Base-by-base conservation (phyloP, 2,113 vertebrate species). In the Mesocricetus auratus region DNA sequence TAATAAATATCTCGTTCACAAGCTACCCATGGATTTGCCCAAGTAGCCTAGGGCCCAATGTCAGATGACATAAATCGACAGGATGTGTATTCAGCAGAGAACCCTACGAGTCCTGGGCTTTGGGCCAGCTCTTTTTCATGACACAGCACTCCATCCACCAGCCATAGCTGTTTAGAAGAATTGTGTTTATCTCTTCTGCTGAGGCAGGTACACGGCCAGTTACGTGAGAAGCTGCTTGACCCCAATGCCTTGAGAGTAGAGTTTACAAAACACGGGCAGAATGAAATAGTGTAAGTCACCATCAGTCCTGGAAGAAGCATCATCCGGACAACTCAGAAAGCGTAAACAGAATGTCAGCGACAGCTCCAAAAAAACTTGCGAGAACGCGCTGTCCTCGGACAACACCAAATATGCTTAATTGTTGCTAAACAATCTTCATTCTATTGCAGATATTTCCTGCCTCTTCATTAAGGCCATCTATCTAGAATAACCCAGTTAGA, bases 141-240 rank as follows among this genome's bases (percentile, higher is more conserved):
- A 12, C 29, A 3, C 0, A 1, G 47, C 0, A 1, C 33, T 10
- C 7, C 10, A 9, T 10, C 7, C 10, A 9, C 13, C 24, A 56
- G 33, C 50, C 9, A 29, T 10, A 33, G 45, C 13, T 1, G 24
- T 53, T 42, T 16, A 60, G 90, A 58, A 71, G 74, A 31, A 36
- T 15, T 90, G 60, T 5, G 56, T 50, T 77, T 31, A 12, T 9
- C 39, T 26, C 78, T 78, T 60, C 12, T 45, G 89, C 45, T 60
- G 68, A 47, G 78, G 19, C 39, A 69, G 73, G 68, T 19, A 3
- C 0, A 2, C n/a, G 1, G 1, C 39, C 21, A 2, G 2, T 33
- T 1, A 10, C 0, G 2, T 16, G 31, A 36, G 7, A 39, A 50
- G 17, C 17, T 15, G 1, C 26, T 53, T 82, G 73, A 50, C 69